phyloP scores from a whole-genome alignment of 2,888 invertebrate genomes.

The Drosophila neotestacea region DNA sequence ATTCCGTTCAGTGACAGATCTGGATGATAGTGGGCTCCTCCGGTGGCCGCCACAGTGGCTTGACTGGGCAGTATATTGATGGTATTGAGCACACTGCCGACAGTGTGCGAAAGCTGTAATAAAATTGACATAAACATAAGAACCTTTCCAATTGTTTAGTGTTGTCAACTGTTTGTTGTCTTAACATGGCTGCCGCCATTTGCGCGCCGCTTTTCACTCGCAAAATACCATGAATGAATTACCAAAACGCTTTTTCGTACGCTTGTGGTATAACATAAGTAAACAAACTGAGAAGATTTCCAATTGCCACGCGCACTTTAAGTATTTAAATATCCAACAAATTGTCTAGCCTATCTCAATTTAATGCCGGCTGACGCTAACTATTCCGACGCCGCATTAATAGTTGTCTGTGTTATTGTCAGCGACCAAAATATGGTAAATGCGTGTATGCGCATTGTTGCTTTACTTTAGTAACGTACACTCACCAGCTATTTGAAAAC shows the following conservation, averaged over 20 bases:
- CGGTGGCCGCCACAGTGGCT: constrained; percentile 44
- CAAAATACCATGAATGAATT: background rate
- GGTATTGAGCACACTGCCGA: constrained; percentile 43
- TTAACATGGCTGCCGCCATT: constrained; percentile 17
- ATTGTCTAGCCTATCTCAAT: constrained; percentile 11
- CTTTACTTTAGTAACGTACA: background rate
- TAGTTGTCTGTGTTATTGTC: background rate
- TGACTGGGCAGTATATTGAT: constrained; percentile 49
- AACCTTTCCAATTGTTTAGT: background rate
- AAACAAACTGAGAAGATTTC: background rate
- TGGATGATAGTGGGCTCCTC: constrained; percentile 43
- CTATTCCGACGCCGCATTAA: constrained; percentile 14
- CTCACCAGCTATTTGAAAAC: constrained; percentile 24
- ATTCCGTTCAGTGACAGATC: constrained; percentile 37
- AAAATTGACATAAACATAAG: background rate
- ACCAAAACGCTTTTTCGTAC: too few species aligned
- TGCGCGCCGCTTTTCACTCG: constrained; percentile 37
- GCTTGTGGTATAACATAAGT: background rate
- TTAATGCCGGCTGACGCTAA: constrained; percentile 47
- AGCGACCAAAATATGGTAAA: background rate
- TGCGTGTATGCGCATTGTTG: background rate
- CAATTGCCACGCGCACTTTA: constrained; percentile 23
- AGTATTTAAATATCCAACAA: background rate
- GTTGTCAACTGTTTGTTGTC: background rate
- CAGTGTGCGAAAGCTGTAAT: constrained; percentile 34